Conservation (phyloP, 2,888 invertebrate genomes). For the Elegia similella region DNA sequence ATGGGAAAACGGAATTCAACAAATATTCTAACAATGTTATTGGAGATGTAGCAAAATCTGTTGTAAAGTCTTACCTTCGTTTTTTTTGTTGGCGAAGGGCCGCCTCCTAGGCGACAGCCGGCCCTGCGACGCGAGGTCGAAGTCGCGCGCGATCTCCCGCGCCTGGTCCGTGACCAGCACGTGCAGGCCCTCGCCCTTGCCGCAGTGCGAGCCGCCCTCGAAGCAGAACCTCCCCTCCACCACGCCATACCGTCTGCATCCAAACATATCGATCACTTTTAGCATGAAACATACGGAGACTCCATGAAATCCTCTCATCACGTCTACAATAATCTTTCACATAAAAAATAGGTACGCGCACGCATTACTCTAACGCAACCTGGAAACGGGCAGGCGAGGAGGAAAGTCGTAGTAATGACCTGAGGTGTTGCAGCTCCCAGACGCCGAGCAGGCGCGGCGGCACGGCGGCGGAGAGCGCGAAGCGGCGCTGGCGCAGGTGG, state of each 20-base stretch:
- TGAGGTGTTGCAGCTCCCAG: slow-evolving; percentile 86
- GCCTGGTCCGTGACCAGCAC: slow-evolving; percentile 89
- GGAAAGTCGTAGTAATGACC: no score
- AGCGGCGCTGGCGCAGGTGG: slow-evolving; percentile 89
- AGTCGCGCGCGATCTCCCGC: slow-evolving; percentile 85
- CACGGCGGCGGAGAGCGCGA: slow-evolving; percentile 90
- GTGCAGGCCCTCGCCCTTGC: slow-evolving; percentile 90
- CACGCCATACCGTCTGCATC: slow-evolving; percentile 89
- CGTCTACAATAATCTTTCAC: no score
- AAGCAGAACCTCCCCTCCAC: slow-evolving; percentile 94
- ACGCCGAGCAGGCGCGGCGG: slow-evolving; percentile 89
- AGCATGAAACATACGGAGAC: no score
- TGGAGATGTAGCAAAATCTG: no score
- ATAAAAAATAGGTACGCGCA: no score
- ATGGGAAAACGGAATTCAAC: background rate
- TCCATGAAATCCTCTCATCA: no score
- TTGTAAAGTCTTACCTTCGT: slow-evolving; percentile 35
- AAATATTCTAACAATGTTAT: no score
- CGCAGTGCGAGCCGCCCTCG: slow-evolving; percentile 93
- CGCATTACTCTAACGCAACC: no score
- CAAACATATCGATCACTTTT: background rate
- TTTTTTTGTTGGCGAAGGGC: slow-evolving; percentile 49
- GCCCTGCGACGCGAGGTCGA: slow-evolving; percentile 87
- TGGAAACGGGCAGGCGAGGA: no score
- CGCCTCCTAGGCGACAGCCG: slow-evolving; percentile 82